Percentiles rank a stretch among this genome's conserved stretches.
Conservation (phyloP, 2,888 invertebrate species). For the Hyles lineata region DNA sequence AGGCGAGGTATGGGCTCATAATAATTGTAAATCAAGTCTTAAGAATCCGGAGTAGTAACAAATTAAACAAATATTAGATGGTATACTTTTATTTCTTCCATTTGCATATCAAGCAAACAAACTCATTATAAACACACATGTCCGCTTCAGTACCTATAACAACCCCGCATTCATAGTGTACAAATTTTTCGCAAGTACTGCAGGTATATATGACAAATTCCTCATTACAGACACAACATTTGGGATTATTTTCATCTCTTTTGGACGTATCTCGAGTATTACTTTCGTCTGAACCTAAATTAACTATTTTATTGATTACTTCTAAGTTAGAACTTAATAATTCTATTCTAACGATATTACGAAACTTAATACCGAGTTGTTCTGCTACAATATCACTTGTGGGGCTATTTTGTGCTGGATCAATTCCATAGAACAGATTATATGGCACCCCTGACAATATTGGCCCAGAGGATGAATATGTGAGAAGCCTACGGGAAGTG, state of each 20-base stretch:
- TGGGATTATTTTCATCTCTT: background rate
- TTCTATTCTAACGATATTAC: background rate
- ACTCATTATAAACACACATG: background rate
- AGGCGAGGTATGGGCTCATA: too few species aligned
- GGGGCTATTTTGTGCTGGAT: background rate
- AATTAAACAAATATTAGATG: too few species aligned
- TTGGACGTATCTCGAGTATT: background rate
- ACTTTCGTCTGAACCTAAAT: conserved; percentile 6
- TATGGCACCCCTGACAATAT: background rate
- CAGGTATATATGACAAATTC: background rate
- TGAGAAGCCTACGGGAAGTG: background rate
- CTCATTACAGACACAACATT: background rate
- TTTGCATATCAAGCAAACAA: background rate
- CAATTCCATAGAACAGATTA: background rate
- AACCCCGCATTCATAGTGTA: background rate
- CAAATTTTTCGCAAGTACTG: background rate
- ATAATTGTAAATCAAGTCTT: too few species aligned
- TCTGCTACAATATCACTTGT: background rate
- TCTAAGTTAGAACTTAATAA: background rate
- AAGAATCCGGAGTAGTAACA: too few species aligned
- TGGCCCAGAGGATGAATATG: background rate
- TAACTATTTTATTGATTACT: background rate
- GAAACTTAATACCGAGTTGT: background rate
- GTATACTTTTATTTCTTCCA: too few species aligned
- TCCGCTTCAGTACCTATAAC: background rate